These are phyloP conservation scores for Megastigmus dorsalis DNA, from an alignment of 2,888 invertebrate species.

Conservation along the genomic window DNA sequence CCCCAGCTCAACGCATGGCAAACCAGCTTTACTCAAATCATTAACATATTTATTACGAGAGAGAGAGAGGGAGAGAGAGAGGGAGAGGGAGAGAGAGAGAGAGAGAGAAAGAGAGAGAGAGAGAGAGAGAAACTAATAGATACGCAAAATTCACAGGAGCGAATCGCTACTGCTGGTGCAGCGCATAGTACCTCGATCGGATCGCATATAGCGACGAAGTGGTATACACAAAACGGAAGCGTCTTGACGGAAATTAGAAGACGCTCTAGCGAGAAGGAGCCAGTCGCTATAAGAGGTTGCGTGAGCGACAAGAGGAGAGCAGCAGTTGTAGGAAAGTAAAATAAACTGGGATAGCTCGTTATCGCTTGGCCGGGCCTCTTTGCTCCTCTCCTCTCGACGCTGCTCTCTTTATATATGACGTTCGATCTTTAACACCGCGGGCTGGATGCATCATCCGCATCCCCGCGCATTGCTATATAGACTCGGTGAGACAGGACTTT, in stretches of 20 bases:
- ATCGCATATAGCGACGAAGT: too few species aligned
- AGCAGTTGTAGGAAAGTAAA: too few species aligned
- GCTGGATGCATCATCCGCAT: too few species aligned
- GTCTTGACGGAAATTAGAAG: slow-evolving; percentile 35
- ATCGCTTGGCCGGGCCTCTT: not conserved
- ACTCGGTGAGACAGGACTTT: too few species aligned
- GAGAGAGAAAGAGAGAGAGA: not conserved
- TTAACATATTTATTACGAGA: too few species aligned
- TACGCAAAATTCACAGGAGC: slow-evolving; percentile 8
- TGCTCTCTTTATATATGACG: too few species aligned
- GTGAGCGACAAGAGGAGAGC: not conserved
- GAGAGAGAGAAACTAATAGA: not conserved
- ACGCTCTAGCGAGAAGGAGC: slow-evolving; percentile 27
- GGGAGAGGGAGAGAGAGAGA: not conserved
- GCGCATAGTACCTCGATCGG: not conserved
- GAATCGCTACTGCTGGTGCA: not conserved
- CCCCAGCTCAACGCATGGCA: too few species aligned
- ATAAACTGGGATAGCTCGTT: not conserved
- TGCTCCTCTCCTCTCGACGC: too few species aligned
- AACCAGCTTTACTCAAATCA: too few species aligned
- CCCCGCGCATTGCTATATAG: too few species aligned
- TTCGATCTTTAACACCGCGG: too few species aligned
- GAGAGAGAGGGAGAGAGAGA: not conserved
- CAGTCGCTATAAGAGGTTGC: too few species aligned
- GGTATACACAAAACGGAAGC: not conserved